A percentile compares a stretch with the other conserved stretches of the same genome.
These are phyloP conservation scores for Anoplopoma fimbria DNA, from an alignment of 2,113 vertebrate species.

Conservation along the genomic window DNA sequence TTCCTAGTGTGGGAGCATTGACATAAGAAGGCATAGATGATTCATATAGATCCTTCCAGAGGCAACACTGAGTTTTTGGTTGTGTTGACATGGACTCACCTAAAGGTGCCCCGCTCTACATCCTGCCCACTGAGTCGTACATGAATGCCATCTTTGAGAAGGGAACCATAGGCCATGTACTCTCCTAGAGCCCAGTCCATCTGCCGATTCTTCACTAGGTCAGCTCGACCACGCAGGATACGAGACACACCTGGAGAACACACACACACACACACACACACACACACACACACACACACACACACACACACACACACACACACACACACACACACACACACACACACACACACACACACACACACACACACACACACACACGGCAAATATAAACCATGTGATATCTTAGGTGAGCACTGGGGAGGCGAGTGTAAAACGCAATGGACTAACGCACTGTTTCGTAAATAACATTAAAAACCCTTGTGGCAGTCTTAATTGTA, in stretches of 20 bases:
- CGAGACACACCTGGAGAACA: slow-evolving; percentile 86
- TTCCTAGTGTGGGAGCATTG: not conserved
- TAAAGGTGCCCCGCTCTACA: slow-evolving; percentile 93
- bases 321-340: slow-evolving; percentile 68
- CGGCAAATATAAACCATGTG: not conserved
- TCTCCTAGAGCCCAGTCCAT: slow-evolving; percentile 94
- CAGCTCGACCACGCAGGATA: slow-evolving; percentile 84
- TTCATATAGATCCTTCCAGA: not conserved
- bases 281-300: slow-evolving; percentile 70
- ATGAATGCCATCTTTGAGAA: slow-evolving; percentile 93
- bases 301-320: slow-evolving; percentile 76
- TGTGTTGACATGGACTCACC: slow-evolving; percentile 76
- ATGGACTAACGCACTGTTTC: not conserved
- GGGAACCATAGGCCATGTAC: slow-evolving; percentile 93
- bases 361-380: slow-evolving; percentile 76
- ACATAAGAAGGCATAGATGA: not conserved
- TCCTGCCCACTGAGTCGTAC: slow-evolving; percentile 93
- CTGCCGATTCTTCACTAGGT: slow-evolving; percentile 85
- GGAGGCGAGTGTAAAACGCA: slow-evolving; percentile 2
- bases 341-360: slow-evolving; percentile 72
- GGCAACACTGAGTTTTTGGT: not conserved
- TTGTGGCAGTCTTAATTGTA: not conserved
- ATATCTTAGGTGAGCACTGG: not conserved
- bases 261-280: slow-evolving; percentile 76
- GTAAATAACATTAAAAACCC: slow-evolving; percentile 27